Percentiles rank a stretch among this genome's conserved stretches.
These are phyloP conservation scores for Leguminivora glycinivorella DNA, from an alignment of 1,140 invertebrate species.

Conservation along the genomic window DNA sequence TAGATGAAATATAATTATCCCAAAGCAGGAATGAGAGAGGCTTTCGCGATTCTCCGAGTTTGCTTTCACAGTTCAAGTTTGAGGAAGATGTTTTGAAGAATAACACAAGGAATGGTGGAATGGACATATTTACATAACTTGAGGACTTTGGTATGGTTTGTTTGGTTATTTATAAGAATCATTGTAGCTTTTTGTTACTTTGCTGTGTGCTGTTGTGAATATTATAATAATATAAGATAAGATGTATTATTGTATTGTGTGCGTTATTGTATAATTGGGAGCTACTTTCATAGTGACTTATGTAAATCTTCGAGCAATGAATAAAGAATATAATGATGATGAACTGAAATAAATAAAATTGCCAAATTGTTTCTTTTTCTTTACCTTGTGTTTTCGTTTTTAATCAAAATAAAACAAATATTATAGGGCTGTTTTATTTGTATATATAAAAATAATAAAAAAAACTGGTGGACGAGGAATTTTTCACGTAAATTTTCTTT, in stretches of 20 bases:
- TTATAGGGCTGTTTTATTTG: too few species aligned
- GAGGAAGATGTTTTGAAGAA: neutral
- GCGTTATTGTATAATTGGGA: neutral
- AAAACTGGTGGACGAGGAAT: too few species aligned
- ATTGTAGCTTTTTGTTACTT: constrained; percentile 29
- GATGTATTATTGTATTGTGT: neutral
- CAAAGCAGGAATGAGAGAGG: constrained; percentile 32
- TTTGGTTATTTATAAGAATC: constrained; percentile 8
- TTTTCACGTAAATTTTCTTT: too few species aligned
- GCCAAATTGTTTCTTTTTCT: neutral
- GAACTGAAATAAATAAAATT: neutral
- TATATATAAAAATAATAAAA: too few species aligned
- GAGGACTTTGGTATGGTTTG: constrained; percentile 5
- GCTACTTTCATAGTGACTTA: neutral
- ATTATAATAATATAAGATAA: neutral
- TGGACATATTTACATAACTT: neutral
- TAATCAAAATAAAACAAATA: too few species aligned
- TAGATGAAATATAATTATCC: constrained; percentile 21
- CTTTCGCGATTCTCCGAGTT: constrained; percentile 27
- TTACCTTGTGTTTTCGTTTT: neutral
- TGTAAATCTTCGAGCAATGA: neutral
- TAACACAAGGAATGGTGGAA: neutral
- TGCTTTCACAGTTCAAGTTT: constrained; percentile 27
- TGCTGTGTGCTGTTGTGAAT: constrained; percentile 29
- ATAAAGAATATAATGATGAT: neutral